Base-by-base conservation (phyloP, 2,797 vertebrate species). In the Ceyx erithaca region DNA sequence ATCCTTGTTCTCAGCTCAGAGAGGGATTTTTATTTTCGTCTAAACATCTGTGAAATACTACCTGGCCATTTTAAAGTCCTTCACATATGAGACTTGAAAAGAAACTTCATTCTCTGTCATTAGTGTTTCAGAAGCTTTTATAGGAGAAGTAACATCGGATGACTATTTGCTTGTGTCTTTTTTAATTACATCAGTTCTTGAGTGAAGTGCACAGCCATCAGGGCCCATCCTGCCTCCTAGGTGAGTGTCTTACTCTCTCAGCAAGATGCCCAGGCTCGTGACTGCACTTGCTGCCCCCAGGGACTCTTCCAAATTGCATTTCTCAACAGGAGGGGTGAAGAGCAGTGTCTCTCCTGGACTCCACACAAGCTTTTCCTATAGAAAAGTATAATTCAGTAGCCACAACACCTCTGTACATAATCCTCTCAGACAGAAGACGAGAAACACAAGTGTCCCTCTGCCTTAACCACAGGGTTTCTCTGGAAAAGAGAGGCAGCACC, bases 11-110 rank as follows among this genome's bases (percentile, higher is more conserved):
- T 93, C 88, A 67, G 86, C 84, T 87, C 62, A 52, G 75, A 90
- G 86, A 85, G 59, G 48, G 90, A 54, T 69, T 95, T 93, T 95
- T 96, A 92, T 95, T 93, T 95, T 93, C 81, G 76, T 89, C 76
- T 94, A 92, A 96, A 92, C 35, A 52, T 93, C 89, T 81, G 76
- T 95, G 92, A 95, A 94, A 96, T 94, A 90, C 63, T 94, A 67
- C 90, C 90, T 81, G 62, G 63, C 48, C 52, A 5, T 85, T 94
- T 93, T 76, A 94, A 62, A 90, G 89, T 63, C 82, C 31, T 80
- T 72, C 92, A 81, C 31, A 16, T 89, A 64, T 22, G 49, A 30
- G 71, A 70, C 90, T 92, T 70, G 33, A 85, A 83, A 54, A 54
- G 31, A 71, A n/a, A 51, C 28, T 66, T 87, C 25, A 17, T 85